Percentiles rank a stretch among this genome's conserved stretches.
phyloP scores from a whole-genome alignment of 2,113 vertebrate genomes.

The Lycocorax pyrrhopterus region DNA sequence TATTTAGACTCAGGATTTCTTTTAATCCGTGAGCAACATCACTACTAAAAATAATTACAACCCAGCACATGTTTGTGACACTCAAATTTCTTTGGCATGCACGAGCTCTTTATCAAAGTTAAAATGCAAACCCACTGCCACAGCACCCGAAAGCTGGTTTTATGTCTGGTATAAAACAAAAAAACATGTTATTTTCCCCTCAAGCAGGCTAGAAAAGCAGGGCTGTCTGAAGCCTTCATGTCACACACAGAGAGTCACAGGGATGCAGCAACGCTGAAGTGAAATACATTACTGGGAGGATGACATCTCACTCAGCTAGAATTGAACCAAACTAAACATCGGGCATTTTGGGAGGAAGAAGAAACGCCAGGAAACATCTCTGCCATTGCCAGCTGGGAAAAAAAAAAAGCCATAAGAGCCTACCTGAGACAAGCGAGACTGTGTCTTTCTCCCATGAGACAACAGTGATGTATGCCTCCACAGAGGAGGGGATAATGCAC shows the following conservation, averaged over 20 bases:
- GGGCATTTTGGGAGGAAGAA: accelerated
- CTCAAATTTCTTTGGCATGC: background rate
- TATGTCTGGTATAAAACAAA: background rate
- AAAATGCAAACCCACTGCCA: background rate
- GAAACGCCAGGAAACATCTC: background rate
- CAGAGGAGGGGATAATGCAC: constrained; percentile 99
- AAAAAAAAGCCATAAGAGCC: background rate
- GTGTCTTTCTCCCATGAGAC: constrained; percentile 99
- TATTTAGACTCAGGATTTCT: background rate
- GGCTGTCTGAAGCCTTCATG: constrained; percentile 6
- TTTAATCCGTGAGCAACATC: background rate
- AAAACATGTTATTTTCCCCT: background rate
- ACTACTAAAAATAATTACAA: background rate
- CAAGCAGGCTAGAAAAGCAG: background rate
- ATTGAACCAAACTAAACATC: background rate
- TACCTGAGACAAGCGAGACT: constrained; percentile 98
- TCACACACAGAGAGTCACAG: background rate
- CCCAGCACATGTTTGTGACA: background rate
- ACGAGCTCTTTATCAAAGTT: background rate
- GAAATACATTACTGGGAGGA: background rate
- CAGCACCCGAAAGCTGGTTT: background rate
- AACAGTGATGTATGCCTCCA: constrained; percentile 96
- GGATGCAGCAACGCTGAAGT: background rate
- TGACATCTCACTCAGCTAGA: background rate
- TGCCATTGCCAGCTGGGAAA: background rate